Evolutionary conservation across 2,888 invertebrate species (phyloP), one percentile per base, ranked within the genome.

Genomic region (Entomobrya proxima): DNA sequence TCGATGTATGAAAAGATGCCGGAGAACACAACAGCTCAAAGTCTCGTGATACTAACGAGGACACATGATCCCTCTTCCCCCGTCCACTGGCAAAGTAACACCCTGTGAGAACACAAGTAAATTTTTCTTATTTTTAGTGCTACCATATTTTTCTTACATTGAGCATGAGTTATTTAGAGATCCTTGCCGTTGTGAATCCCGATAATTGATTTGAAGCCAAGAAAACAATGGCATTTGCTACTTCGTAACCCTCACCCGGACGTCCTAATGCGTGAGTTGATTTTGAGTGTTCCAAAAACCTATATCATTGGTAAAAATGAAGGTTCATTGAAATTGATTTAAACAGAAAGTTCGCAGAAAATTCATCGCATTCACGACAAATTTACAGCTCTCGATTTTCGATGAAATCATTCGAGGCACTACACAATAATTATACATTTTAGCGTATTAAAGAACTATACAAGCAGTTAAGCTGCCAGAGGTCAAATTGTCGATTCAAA

Each of bases 181-280:
- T 30, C 4, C 21, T 61, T 78, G 74, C 85, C 87, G 90, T 90
- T 18, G 67, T 67, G 32, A 75, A 83, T 11, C 89, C 89, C 44
- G 87, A 76, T 1, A 97, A 95, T 88, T 95, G 93, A 79, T 96
- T 95, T 88, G 97, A 96, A 0, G 98, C 98, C 82, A 99, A 93
- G 92, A 98, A 99, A 0, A 95, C 95, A 90, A 99, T 98, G 0
- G 97, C 94, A 67, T 94, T 94, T 0, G 99, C 98, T 0, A 98
- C 97, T 92, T 98, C 98, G 7, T 95, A 94, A 0, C 95, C 94
- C 85, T 95, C 93, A 4, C 98, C 98, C 0, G 96, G 95, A 61
- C 98, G 94, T 15, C 98, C 97, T 78, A 99, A 92, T 0, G 98
- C 97, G 93, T 99, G 99, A 0, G 98, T 98, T 69, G 94, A 94